Conservation (phyloP, 2,888 invertebrate species). For the Altica lythri region DNA sequence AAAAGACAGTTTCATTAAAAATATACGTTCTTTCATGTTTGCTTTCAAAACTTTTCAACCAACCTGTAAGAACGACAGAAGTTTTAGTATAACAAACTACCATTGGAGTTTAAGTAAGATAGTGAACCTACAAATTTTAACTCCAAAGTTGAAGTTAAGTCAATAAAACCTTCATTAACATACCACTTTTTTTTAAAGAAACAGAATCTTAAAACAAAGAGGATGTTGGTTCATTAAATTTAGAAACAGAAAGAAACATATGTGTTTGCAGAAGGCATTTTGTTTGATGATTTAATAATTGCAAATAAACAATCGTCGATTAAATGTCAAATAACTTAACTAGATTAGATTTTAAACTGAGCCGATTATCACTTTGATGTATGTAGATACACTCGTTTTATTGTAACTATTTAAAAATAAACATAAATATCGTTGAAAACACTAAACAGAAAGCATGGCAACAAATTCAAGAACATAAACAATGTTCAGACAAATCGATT, state of each 20-base stretch:
- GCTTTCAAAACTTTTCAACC: too few relatives aligned
- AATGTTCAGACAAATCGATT: neutral
- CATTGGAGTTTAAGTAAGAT: too few relatives aligned
- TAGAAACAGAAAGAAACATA: neutral
- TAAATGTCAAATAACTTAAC: neutral
- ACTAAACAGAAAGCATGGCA: neutral
- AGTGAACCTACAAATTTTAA: too few relatives aligned
- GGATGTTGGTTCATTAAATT: too few relatives aligned
- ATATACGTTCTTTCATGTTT: too few relatives aligned
- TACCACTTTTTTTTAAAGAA: too few relatives aligned
- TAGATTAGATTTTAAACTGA: neutral
- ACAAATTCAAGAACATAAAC: neutral
- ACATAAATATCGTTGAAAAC: neutral
- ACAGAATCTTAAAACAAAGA: too few relatives aligned
- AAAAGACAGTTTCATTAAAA: too few relatives aligned
- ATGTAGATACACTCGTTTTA: neutral
- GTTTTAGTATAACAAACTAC: too few relatives aligned
- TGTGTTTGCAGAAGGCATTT: conserved; percentile 3
- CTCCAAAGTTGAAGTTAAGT: too few relatives aligned
- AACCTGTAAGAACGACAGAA: too few relatives aligned
- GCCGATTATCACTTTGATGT: neutral
- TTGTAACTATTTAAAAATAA: neutral
- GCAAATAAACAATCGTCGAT: conserved; percentile 1
- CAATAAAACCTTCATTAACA: too few relatives aligned
- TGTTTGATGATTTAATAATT: conserved; percentile 4